These are phyloP conservation scores for Aurelia sp. DNA, from an alignment of 30 jellyfish, hydroid and myxozoan genomes.

Conservation along the genomic window DNA sequence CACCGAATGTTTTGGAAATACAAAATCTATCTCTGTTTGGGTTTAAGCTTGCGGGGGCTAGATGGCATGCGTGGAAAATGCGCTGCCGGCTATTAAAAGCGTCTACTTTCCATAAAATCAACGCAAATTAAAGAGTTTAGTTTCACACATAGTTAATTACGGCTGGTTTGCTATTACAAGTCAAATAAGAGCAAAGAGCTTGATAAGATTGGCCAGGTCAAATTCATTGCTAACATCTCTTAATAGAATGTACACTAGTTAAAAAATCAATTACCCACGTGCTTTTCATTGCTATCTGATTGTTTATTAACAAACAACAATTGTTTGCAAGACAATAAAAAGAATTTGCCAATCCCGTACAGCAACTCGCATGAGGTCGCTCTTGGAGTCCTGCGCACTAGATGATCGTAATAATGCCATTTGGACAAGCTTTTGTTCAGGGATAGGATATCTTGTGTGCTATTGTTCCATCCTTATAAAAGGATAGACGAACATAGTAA, in stretches of 20 bases:
- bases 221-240: not conserved
- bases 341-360: slow-evolving; percentile 9
- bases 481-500: slow-evolving; percentile 7
- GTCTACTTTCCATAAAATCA: not conserved
- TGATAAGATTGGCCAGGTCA: not conserved
- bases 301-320: slow-evolving; percentile 7
- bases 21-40: no score
- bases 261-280: slow-evolving; percentile 8
- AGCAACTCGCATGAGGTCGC: slow-evolving; percentile 24
- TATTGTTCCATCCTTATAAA: slow-evolving; percentile 48
- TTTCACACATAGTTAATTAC: slow-evolving; percentile 4
- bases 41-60: no score
- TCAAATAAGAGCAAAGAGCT: not conserved
- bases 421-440: slow-evolving; percentile 31
- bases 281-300: not conserved
- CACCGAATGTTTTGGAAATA: no score
- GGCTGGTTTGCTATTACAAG: not conserved
- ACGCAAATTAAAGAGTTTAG: not conserved
- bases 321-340: slow-evolving; percentile 10
- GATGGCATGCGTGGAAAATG: no score
- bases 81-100: no score
- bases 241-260: slow-evolving; percentile 2
- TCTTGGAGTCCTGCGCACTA: slow-evolving; percentile 44
- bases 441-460: slow-evolving; percentile 19
- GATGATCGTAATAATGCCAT: slow-evolving; percentile 31